Base-by-base conservation (phyloP, 2,888 invertebrate species). In the Hirtodrosophila confusa region DNA sequence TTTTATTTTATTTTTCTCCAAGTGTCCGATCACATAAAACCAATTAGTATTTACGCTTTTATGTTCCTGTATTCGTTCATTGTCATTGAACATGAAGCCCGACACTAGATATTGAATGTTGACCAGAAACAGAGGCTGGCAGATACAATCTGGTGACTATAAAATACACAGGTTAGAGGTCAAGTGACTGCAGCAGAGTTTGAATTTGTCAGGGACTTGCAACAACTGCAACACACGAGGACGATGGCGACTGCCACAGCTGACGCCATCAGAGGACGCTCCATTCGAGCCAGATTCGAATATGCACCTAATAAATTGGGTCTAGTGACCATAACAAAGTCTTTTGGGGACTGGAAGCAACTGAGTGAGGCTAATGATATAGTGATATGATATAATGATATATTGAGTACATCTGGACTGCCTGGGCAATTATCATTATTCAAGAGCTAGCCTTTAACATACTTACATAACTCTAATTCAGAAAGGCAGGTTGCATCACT, bases 101-200 rank as follows among this genome's bases (percentile, higher is more conserved):
- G 51, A 63, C 9, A 24, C 64, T 24, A 27, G 43, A 53, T 39
- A 43, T 37, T 40, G 47, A n/a, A 56, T 39, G 5, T 23, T 11
- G 70, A 39, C 36, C 31, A 39, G 11, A 24, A 37, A 35, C 35
- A 27, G 45, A 47, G 24, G n/a, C 51, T 35, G 41, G 6, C 6
- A n/a, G 35, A 37, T 37, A 41, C 37, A 44, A 37, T 37, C 49
- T 44, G 63, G 48, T 24, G 47, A 45, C 31, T 36, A 47, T 41
- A 36, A 63, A 63, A 45, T 40, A 35, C 37, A 67, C 49, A 61
- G 83, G 67, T 85, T 35, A 65, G 44, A 61, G 83, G 67, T 82
- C 65, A 64, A 72, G 54, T 39, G 56, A 55, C 35, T 69, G 65
- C 61, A 64, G 53, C 74, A 40, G 39, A 4, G 43, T 56, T 39